phyloP scores from a whole-genome alignment of 2,888 invertebrate species.

The Beris morrisii region DNA sequence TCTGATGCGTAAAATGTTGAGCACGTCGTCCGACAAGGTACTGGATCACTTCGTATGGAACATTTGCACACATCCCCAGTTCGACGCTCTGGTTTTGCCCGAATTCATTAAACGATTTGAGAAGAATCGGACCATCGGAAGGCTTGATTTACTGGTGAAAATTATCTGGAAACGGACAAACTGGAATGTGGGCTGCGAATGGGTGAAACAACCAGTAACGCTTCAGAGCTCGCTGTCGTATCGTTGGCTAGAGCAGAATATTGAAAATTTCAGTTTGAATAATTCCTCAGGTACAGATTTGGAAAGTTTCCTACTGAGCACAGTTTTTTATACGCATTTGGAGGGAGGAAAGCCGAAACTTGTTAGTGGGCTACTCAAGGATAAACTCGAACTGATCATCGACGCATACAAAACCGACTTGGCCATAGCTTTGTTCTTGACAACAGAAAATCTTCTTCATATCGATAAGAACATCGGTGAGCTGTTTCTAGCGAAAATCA shows the following conservation, averaged over 20 bases:
- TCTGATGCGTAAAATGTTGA: slow-evolving; percentile 67
- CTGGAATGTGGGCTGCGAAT: slow-evolving; percentile 51
- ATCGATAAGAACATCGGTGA: not conserved
- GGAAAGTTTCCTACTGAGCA: slow-evolving; percentile 52
- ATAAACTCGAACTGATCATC: not conserved
- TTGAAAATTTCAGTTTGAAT: slow-evolving; percentile 45
- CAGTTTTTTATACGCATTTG: slow-evolving; percentile 49
- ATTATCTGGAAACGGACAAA: slow-evolving; percentile 56
- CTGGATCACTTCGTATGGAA: slow-evolving; percentile 68
- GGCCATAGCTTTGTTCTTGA: not conserved
- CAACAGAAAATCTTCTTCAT: not conserved
- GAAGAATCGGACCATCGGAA: slow-evolving; percentile 59
- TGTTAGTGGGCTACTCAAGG: not conserved
- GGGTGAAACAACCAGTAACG: slow-evolving; percentile 69
- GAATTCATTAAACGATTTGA: slow-evolving; percentile 65
- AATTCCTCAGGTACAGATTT: slow-evolving; percentile 50
- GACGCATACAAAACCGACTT: not conserved
- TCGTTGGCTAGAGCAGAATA: slow-evolving; percentile 26
- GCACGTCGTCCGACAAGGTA: slow-evolving; percentile 60
- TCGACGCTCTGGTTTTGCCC: slow-evolving; percentile 73
- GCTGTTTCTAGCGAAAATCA: not conserved
- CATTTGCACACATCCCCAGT: slow-evolving; percentile 67
- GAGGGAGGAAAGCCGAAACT: not conserved
- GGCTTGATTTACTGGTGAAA: slow-evolving; percentile 65
- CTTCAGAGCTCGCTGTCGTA: slow-evolving; percentile 50